These are phyloP conservation scores for Melieria omissa DNA, from an alignment of 2,888 invertebrate species.

Conservation along the genomic window DNA sequence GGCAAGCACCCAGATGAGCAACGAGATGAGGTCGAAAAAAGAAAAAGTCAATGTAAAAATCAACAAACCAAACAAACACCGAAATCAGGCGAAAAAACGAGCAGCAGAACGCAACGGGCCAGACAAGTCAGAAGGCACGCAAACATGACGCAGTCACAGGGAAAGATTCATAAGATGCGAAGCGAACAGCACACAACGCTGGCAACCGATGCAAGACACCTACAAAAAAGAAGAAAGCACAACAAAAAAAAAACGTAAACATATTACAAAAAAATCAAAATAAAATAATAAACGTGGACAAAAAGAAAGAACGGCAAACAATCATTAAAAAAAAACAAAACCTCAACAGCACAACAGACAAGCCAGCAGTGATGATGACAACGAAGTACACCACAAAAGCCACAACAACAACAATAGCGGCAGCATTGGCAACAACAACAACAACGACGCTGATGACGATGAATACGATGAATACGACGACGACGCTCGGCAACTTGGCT, in stretches of 20 bases:
- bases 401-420: too few relatives aligned
- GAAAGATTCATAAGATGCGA: conserved; percentile 6
- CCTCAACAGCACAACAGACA: background rate
- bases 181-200: conserved; percentile 35
- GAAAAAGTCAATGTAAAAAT: too few relatives aligned
- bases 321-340: background rate
- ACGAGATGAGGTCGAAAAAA: too few relatives aligned
- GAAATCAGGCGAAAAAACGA: too few relatives aligned
- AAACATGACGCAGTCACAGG: too few relatives aligned
- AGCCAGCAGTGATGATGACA: too few relatives aligned
- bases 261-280: background rate
- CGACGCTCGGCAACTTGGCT: background rate
- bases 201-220: conserved; percentile 22
- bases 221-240: conserved; percentile 22
- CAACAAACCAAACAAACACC: too few relatives aligned
- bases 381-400: too few relatives aligned
- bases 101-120: too few relatives aligned
- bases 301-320: background rate
- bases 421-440: background rate
- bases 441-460: background rate
- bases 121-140: too few relatives aligned
- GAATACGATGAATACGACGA: background rate
- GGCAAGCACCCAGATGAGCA: too few relatives aligned
- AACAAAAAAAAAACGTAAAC: background rate
- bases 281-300: background rate